Evolutionary conservation across 2,797 vertebrate species (phyloP), one percentile per base, ranked within the genome.

Genomic region (Microctenopoma lineatum): DNA sequence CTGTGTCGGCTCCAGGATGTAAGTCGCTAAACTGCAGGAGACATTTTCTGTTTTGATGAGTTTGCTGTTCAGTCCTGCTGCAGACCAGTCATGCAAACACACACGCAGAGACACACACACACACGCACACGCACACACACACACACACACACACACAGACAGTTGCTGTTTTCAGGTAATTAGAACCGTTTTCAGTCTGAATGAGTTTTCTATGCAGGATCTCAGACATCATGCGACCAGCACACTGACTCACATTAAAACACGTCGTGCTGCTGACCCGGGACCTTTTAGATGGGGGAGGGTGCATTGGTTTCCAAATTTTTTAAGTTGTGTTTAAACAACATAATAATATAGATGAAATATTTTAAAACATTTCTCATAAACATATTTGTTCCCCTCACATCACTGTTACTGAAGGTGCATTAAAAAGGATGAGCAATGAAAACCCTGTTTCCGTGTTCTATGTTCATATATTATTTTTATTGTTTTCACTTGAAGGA

Each of bases 181-280:
- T 72, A 29, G 26, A 62, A 59, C 60, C 73, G 36, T 80, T 83
- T 76, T 76, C n/a, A 56, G 67, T 21, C 69, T 78, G 75, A 84
- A 72, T 54, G 36, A 75, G 34, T 67, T 73, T 39, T 59, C 46
- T 73, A 58, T 57, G 18, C 47, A 68, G 79, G 65, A 81, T 79
- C 83, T 77, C 59, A 65, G 57, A 26, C 34, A 2, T 87, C 84
- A 88, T 62, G 70, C 70, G 89, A 86, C 73, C 46, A 3, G 52
- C 73, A 63, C 21, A 59, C 15, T 36, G 15, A 32, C 29, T 6
- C 29, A 32, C 29, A 32, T 32, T 32, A 32, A 32, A 32, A 32
- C 29, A 32, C 29, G 7, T 6, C 5, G 4, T 29, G 27, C 27
- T 29, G 27, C 27, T 4, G 27, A 21, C 21, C 21, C 27, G 3